Percentiles rank a stretch among this genome's conserved stretches.
phyloP scores from a whole-genome alignment of 2,797 vertebrate genomes.

The Sebastes matsubarae region DNA sequence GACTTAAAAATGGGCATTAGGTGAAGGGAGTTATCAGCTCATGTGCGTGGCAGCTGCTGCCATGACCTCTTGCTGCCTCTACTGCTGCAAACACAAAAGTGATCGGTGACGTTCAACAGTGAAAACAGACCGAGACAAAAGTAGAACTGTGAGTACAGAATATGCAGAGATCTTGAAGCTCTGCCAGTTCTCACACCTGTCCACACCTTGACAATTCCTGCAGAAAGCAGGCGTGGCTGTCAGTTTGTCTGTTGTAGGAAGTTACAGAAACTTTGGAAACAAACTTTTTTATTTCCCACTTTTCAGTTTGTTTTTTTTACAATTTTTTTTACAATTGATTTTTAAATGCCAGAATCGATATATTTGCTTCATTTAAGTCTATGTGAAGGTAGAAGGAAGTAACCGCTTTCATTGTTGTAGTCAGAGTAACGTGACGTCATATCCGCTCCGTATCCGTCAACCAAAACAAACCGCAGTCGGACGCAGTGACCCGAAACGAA shows the following conservation, averaged over 20 bases:
- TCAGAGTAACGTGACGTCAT: too few relatives aligned
- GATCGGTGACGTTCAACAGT: neutral
- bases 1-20: neutral
- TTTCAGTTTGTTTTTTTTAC: neutral
- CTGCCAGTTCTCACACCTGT: neutral
- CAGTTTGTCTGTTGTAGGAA: neutral
- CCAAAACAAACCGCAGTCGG: too few relatives aligned
- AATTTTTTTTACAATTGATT: too few relatives aligned
- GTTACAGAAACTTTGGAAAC: neutral
- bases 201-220: neutral
- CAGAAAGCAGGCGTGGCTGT: conserved; percentile 5
- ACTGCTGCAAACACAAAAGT: neutral
- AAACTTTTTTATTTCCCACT: neutral
- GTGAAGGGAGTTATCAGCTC: neutral
- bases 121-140: neutral
- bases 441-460: too few relatives aligned
- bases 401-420: too few relatives aligned
- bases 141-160: neutral
- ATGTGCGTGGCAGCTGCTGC: too few relatives aligned
- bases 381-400: too few relatives aligned
- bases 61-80: neutral
- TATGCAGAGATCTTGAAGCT: neutral
- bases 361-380: too few relatives aligned
- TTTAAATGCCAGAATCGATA: too few relatives aligned
- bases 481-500: too few relatives aligned